These are phyloP conservation scores for Drosophila willistoni DNA, from an alignment of 1,140 invertebrate species.

Conservation along the genomic window DNA sequence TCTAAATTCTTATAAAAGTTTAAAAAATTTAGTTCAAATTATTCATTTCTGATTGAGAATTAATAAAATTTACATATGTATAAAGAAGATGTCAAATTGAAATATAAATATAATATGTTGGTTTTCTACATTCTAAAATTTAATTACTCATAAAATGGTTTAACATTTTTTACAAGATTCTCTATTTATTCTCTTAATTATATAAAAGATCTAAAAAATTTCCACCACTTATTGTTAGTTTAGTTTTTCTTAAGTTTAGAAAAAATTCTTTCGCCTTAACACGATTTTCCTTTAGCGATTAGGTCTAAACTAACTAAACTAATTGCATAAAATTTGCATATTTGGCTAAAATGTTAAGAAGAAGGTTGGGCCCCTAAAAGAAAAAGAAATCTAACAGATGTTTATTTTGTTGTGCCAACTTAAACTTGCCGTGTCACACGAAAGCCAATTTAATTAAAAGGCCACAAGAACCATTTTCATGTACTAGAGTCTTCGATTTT, in stretches of 20 bases:
- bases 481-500: not conserved
- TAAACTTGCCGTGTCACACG: conserved; percentile 65
- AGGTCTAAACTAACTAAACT: conserved; percentile 14
- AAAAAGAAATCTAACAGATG: not conserved
- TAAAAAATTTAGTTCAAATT: too few species aligned
- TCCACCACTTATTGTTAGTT: not conserved
- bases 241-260: not conserved
- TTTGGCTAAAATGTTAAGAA: not conserved
- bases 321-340: conserved; percentile 51
- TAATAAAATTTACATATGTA: too few species aligned
- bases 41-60: too few species aligned
- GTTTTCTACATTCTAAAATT: too few species aligned
- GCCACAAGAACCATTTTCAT: conserved; percentile 11
- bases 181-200: too few species aligned
- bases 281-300: conserved; percentile 36
- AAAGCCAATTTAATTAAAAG: conserved; percentile 63
- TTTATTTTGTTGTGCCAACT: not conserved
- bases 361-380: not conserved
- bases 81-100: too few species aligned
- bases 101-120: too few species aligned
- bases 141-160: too few species aligned
- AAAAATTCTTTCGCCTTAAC: not conserved
- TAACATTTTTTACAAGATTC: too few species aligned
- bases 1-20: too few species aligned
- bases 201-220: not conserved